Base-by-base conservation (phyloP, 2,888 invertebrate genomes). In the Nyleta sp. region DNA sequence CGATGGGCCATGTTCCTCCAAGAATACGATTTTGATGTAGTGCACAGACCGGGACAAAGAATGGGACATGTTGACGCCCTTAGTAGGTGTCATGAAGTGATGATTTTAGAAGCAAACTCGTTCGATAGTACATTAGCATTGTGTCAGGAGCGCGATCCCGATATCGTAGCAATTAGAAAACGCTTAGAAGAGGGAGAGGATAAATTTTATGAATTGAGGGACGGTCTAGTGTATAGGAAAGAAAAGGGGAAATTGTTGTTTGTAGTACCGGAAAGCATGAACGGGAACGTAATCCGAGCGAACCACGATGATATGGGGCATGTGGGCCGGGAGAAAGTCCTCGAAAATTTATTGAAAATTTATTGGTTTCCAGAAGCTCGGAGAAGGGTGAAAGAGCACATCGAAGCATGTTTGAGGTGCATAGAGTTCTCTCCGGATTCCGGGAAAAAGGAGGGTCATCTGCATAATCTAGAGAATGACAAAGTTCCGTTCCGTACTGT, bases 1-100 rank as follows among this genome's bases (percentile, higher is more conserved):
- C 33, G 86, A 18, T 87, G 86, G 87, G 70, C 80, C 8, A 57
- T 83, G 33, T 67, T 73, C 18, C 42, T 83, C 6, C 59, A 82
- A 20, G 31, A 70, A 24, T 82, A 76, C n/a, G 78, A 81, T 40
- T 83, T 72, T 20, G 53, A 62, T 0, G 55, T 78, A 2, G 62
- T 76, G 2, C 80, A 81, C 62, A 52, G 82, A 22, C 28, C 75
- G 0, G 68, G 81, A 24, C 31, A 17, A 15, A 64, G 73, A 10
- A 83, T 81, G 81, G 3, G 20, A 1, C 81, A 83, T 18, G 81
- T 81, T 0, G 80, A 80, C 22, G 80, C 73, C 0, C 38, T 82
- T 0, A 76, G 73, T 13, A 68, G 83, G 0, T 78, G 74, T 24
- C 67, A 71, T 17, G 65, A 71, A 7, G 35, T 82, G 4, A 13